Conservation (phyloP, 2,888 invertebrate species). For the Stramonita haemastoma region DNA sequence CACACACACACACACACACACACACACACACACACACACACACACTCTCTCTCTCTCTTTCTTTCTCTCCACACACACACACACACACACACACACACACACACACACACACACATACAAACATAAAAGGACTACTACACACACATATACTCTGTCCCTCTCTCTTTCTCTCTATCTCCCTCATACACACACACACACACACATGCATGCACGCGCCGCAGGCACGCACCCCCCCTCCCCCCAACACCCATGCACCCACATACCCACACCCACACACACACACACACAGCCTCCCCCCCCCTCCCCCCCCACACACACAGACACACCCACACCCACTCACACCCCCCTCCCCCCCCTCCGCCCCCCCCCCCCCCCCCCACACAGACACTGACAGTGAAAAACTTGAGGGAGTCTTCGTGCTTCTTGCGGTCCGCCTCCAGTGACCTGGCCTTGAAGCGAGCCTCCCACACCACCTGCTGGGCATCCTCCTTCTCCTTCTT, state of each 20-base stretch:
- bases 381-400: constrained; percentile 68
- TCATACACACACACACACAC: too few species aligned
- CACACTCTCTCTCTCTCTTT: too few species aligned
- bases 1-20: too few species aligned
- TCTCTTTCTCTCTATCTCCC: too few species aligned
- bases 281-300: background rate
- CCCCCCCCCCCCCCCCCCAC: too few species aligned
- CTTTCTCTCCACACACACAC: background rate
- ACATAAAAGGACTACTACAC: too few species aligned
- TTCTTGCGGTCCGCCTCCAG: constrained; percentile 67
- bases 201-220: background rate
- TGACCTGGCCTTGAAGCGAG: constrained; percentile 64
- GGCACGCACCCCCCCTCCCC: background rate
- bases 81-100: constrained; percentile 5
- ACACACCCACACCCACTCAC: background rate
- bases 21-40: too few species aligned
- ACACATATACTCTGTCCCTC: too few species aligned
- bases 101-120: background rate
- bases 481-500: constrained; percentile 67
- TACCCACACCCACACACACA: background rate
- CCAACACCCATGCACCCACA: background rate
- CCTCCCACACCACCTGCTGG: constrained; percentile 68
- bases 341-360: background rate
- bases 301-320: background rate
- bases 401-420: constrained; percentile 75